Evolutionary conservation across 2,888 invertebrate species (phyloP), one percentile per base, ranked within the genome.

Genomic region (Luffia ferchaultella): DNA sequence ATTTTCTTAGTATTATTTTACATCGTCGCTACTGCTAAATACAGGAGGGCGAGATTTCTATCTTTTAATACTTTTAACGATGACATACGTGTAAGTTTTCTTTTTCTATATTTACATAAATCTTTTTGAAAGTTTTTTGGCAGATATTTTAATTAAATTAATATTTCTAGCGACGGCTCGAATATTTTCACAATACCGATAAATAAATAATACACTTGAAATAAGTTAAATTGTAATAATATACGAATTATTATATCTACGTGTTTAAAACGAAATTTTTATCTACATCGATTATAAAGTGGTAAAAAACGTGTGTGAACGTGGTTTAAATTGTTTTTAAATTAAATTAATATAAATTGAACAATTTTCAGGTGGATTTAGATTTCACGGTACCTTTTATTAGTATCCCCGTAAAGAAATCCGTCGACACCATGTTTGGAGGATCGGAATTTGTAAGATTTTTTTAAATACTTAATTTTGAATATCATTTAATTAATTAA

Each of bases 371-470:
- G 91, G 74, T 91, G 41, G 87, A 88, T 55, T 70, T 90, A 62
- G 87, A 89, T 42, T 87, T 91, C 54, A 78, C 85, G 0, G 84
- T 91, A 20, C 91, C 91, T 0, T 90, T 91, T 57, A 60, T 91
- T 18, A 78, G 85, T n/a, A 88, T 91, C 58, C 91, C 91, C 0
- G 70, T 90, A 2, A 84, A 86, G 56, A 85, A 82, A 55, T 76
- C 86, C 0, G 62, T 82, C 50, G 70, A 85, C 16, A 62, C 72
- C 1, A 71, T 78, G 1, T 62, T 58, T 52, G 67, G 68, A 18
- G 18, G 65, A 1, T 56, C 65, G 9, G 58, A 58, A 30, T 46
- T 60, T 49, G 64, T 66, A 56, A 57, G 57, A 58, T 41, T 30
- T 30, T 30, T 30, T 7, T n/a, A n/a, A n/a, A n/a, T n/a, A n/a